phyloP scores from a whole-genome alignment of 2,888 invertebrate genomes.

The Lymantria monacha region DNA sequence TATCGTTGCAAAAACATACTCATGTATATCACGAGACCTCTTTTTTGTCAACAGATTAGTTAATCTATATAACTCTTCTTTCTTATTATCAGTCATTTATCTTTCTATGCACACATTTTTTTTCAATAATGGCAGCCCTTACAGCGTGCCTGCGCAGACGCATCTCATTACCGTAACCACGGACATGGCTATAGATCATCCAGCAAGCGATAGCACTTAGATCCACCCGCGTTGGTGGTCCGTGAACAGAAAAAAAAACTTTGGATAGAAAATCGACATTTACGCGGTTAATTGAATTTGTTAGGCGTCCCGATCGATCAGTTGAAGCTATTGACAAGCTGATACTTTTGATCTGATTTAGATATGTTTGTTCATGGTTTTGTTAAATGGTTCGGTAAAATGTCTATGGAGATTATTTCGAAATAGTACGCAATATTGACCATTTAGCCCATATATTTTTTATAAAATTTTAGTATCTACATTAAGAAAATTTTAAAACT shows the following conservation, averaged over 20 bases:
- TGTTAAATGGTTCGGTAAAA: neutral
- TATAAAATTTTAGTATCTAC: no score
- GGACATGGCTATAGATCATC: conserved; percentile 69
- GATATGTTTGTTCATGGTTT: conserved; percentile 5
- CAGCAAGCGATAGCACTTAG: conserved; percentile 71
- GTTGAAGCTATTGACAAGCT: conserved; percentile 7
- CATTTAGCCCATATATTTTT: no score
- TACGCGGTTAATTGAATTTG: conserved; percentile 57
- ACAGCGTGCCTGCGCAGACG: conserved; percentile 54
- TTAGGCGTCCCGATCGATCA: conserved; percentile 34
- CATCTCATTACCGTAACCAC: conserved; percentile 50
- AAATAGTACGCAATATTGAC: neutral
- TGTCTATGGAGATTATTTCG: neutral
- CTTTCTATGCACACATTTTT: neutral
- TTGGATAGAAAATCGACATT: conserved; percentile 55
- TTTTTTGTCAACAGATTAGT: no score
- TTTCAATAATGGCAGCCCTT: conserved; percentile 26
- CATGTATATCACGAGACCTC: no score
- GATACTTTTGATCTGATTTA: conserved; percentile 9
- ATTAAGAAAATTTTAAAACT: no score
- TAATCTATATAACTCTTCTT: no score
- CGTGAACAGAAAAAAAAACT: conserved; percentile 36
- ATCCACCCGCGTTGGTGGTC: conserved; percentile 70
- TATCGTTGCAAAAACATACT: no score
- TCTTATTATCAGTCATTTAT: neutral